phyloP scores from a whole-genome alignment of 2,113 vertebrate species.

The Pomatorhinus ruficollis region DNA sequence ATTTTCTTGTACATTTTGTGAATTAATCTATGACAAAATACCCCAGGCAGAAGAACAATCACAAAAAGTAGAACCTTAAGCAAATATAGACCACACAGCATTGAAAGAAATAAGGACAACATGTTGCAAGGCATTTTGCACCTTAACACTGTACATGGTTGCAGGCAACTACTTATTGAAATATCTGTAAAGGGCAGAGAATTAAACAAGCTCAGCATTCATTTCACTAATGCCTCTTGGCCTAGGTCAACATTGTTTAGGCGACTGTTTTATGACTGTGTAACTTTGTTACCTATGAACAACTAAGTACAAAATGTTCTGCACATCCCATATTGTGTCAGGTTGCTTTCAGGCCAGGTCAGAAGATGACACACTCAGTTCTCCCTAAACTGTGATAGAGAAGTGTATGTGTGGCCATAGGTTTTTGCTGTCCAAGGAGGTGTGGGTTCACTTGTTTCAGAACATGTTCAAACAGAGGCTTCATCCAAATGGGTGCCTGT shows the following conservation, averaged over 20 bases:
- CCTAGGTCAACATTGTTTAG: not conserved
- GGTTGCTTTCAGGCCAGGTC: not conserved
- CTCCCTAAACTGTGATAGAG: not conserved
- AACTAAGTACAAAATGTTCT: not conserved
- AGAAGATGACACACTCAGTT: not conserved
- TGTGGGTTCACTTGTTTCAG: not conserved
- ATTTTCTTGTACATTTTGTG: not conserved
- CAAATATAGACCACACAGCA: not conserved
- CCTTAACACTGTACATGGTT: not conserved
- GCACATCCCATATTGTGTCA: not conserved
- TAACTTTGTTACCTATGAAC: not conserved
- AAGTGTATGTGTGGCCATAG: rapidly evolving
- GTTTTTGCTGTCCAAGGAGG: not conserved
- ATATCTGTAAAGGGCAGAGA: not conserved
- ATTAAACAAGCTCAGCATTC: not conserved
- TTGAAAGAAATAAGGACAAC: not conserved
- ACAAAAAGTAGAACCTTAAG: not conserved
- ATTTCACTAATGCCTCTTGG: not conserved
- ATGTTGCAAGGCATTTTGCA: not conserved
- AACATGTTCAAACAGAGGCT: not conserved
- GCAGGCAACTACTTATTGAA: not conserved
- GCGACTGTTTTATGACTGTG: not conserved
- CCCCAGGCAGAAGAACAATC: not conserved
- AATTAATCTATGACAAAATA: not conserved
- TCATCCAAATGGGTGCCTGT: not conserved